phyloP scores from a whole-genome alignment of 2,888 invertebrate genomes.

The Chorisops tibialis region DNA sequence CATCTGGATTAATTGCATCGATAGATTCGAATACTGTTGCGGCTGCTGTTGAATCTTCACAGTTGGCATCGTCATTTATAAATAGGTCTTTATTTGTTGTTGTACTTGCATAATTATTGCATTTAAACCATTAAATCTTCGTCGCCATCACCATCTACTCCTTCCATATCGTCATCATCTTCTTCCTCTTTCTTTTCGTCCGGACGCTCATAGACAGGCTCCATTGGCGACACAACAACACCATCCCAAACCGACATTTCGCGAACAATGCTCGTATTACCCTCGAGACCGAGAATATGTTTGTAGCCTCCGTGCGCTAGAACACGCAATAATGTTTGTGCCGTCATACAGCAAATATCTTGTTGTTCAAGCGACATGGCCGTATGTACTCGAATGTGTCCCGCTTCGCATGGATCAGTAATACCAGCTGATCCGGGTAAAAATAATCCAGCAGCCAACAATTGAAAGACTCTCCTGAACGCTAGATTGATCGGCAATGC shows the following conservation, averaged over 20 bases:
- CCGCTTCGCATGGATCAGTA: slow-evolving; percentile 91
- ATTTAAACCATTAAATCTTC: slow-evolving; percentile 40
- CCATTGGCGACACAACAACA: slow-evolving; percentile 92
- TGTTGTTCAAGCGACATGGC: slow-evolving; percentile 87
- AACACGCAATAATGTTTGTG: slow-evolving; percentile 81
- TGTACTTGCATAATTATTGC: neutral
- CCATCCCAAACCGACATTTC: slow-evolving; percentile 98
- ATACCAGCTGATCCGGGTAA: slow-evolving; percentile 91
- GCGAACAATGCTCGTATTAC: slow-evolving; percentile 57
- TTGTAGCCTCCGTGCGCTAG: slow-evolving; percentile 91
- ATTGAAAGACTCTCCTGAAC: slow-evolving; percentile 83
- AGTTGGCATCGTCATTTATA: too few relatives aligned
- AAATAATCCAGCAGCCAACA: slow-evolving; percentile 91
- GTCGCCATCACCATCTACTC: slow-evolving; percentile 54
- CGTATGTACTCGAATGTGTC: slow-evolving; percentile 84
- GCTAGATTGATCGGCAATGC: slow-evolving; percentile 90
- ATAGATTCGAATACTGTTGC: too few relatives aligned
- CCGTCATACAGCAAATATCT: slow-evolving; percentile 89
- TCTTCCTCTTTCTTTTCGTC: slow-evolving; percentile 72
- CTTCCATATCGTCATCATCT: slow-evolving; percentile 65
- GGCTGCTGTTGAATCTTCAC: too few relatives aligned
- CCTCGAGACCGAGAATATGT: slow-evolving; percentile 72
- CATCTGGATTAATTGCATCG: too few relatives aligned
- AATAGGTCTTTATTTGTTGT: too few relatives aligned
- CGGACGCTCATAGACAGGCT: slow-evolving; percentile 84